Evolutionary conservation across 2,797 vertebrate species (phyloP), one percentile per base, ranked within the genome.

Genomic region (Nyctibius grandis): DNA sequence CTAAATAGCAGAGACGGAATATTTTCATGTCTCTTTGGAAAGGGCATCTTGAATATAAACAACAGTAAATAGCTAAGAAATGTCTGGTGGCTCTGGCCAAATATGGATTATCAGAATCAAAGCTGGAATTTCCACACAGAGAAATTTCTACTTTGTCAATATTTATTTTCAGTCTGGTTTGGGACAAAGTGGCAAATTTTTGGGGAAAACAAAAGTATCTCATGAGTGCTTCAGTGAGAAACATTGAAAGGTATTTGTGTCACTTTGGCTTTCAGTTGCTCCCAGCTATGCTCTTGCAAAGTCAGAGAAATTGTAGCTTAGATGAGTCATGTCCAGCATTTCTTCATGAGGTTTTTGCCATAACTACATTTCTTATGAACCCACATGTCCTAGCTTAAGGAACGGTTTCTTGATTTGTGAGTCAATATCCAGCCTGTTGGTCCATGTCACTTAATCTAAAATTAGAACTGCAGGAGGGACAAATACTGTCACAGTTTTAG

Each of bases 1-100:
- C 36, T 91, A 77, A 94, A 88, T 47, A 83, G 25, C 38, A 68
- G 34, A 65, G 50, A 70, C 19, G 22, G 82, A 89, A 95, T 88
- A 65, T 92, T 92, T 94, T 94, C 57, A 34, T 59, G 56, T 16
- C 28, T 91, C 25, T 93, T 95, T 91, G 65, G 54, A 88, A 92
- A 88, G 47, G 82, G 65, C 42, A 75, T 64, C 44, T 76, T 85
- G 63, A 89, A 79, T 60, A 67, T 68, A 93, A 95, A 75, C 75
- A 89, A 47, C 0, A 2, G 68, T 60, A 92, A 94, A 93, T 80
- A 91, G 9, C 48, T 78, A n/a, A 83, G 72, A 81, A 85, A 89
- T 36, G 38, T 64, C 85, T 89, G 9, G 8, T 72, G n/a, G n/a
- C 34, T 91, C 60, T 59, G 22, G 36, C 56, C 45, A 88, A 92